Evolutionary conservation across 2,888 invertebrate genomes (phyloP).

Genomic region (Papilio elwesi): DNA sequence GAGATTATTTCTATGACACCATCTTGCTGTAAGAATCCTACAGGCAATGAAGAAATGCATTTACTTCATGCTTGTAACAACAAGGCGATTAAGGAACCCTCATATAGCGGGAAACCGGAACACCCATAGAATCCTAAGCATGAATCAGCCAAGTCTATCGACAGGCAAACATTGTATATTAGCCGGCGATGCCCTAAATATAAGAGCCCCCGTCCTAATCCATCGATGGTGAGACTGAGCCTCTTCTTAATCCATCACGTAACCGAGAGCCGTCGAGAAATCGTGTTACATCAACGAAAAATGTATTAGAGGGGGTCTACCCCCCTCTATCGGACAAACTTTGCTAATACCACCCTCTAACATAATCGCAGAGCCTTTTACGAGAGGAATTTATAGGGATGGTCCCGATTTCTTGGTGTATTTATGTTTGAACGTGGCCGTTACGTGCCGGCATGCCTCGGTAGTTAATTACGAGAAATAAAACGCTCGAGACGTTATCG

Average conservation of each 20-base stretch:
- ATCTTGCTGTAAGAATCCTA: background rate
- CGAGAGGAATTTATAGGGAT: slow-evolving; percentile 84
- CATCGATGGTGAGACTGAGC: slow-evolving; percentile 75
- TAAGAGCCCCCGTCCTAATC: slow-evolving; percentile 77
- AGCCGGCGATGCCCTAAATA: slow-evolving; percentile 78
- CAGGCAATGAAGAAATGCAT: slow-evolving; percentile 10
- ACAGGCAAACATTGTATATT: slow-evolving; percentile 79
- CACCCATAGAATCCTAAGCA: slow-evolving; percentile 45
- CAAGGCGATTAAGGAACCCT: slow-evolving; percentile 39
- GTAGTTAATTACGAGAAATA: slow-evolving; percentile 77
- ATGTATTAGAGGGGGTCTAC: slow-evolving; percentile 78
- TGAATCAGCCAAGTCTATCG: slow-evolving; percentile 75
- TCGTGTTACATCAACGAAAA: slow-evolving; percentile 86
- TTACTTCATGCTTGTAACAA: slow-evolving; percentile 42
- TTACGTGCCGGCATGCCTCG: slow-evolving; percentile 74
- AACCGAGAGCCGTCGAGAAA: slow-evolving; percentile 83
- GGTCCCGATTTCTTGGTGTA: slow-evolving; percentile 82
- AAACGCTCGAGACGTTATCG: slow-evolving; percentile 54
- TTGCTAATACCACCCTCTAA: slow-evolving; percentile 84
- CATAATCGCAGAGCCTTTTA: slow-evolving; percentile 84
- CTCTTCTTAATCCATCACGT: slow-evolving; percentile 84
- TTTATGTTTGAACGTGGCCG: slow-evolving; percentile 78
- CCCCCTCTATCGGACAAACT: slow-evolving; percentile 82
- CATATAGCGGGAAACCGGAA: slow-evolving; percentile 33
- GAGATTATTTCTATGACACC: background rate